Evolutionary conservation across 2,113 vertebrate genomes (phyloP), one percentile per base, ranked within the genome.

Genomic region (Lophochroa leadbeateri): DNA sequence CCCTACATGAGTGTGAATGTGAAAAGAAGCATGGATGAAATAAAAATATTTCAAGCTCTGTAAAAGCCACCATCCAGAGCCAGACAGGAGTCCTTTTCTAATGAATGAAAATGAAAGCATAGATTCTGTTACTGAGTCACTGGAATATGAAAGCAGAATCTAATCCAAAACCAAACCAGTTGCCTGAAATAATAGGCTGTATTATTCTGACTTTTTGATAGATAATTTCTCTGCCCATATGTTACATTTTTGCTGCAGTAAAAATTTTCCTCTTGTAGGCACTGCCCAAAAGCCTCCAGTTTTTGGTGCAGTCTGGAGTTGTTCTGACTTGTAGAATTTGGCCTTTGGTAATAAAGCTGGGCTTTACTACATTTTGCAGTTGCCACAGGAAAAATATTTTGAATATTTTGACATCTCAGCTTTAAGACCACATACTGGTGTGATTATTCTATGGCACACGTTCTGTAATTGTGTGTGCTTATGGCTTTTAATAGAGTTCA

Each of bases 121-220:
- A 79, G 69, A 24, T 86, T 95, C 76, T 88, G 44, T 82, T 92
- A 80, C 63, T 82, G 58, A 87, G 41, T 91, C 63, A 50, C 29
- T 84, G 80, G 35, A 92, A 86, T 83, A 87, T 15, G 25, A 80
- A 33, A 90, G n/a, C 41, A 89, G 69, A 86, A 69, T 83, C 35
- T 82, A 69, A 90, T 92, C 68, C 2, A 17, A 84, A 95, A n/a
- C 33, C 28, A 70, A 90, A 53, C 53, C 33, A 78, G 44, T 52
- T 94, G 80, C 82, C 82, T 93, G 71, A 84, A 96, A 82, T 94
- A 92, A 82, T 87, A 93, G 28, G 19, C 49, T 95, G 28, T 89
- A 61, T 84, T 93, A 72, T 78, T 86, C 75, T 74, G 39, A 92
- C 52, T 84, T 88, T 82, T 86, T 71, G 41, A 37, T 64, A 80